Percentiles rank a stretch among this genome's conserved stretches.
These are phyloP conservation scores for Muscidifurax raptorellus DNA, from an alignment of 1,140 invertebrate species.

Conservation along the genomic window DNA sequence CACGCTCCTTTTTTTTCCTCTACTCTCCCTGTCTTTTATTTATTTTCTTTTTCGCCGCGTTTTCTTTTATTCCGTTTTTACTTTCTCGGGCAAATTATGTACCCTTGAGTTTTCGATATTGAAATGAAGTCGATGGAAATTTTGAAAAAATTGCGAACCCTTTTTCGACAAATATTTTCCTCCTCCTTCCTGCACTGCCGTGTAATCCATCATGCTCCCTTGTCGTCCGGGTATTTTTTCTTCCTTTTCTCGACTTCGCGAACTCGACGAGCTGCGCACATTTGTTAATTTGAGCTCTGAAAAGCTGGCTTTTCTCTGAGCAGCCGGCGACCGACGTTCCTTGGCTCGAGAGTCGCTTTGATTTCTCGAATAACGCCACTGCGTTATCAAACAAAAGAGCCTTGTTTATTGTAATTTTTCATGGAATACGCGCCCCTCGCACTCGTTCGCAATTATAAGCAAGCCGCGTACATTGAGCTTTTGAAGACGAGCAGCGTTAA, in stretches of 20 bases:
- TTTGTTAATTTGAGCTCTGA: slow-evolving; percentile 58
- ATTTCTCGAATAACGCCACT: slow-evolving; percentile 52
- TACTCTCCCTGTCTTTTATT: neutral
- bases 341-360: slow-evolving; percentile 54
- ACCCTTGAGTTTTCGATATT: neutral
- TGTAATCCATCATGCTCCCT: slow-evolving; percentile 7
- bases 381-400: slow-evolving; percentile 10
- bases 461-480: slow-evolving; percentile 1
- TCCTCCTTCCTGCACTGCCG: neutral
- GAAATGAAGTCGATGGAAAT: neutral
- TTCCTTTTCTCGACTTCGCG: slow-evolving; percentile 10
- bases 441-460: slow-evolving; percentile 19
- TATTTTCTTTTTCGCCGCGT: neutral
- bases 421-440: slow-evolving; percentile 14
- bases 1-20: neutral
- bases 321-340: slow-evolving; percentile 20
- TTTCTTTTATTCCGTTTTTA: neutral
- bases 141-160: neutral
- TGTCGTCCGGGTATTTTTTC: neutral
- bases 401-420: slow-evolving; percentile 44
- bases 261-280: slow-evolving; percentile 32
- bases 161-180: neutral
- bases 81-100: no score
- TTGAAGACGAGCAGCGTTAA: no score
- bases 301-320: slow-evolving; percentile 37